phyloP scores from a whole-genome alignment of 1,140 invertebrate genomes.

The Lucilia sericata region DNA sequence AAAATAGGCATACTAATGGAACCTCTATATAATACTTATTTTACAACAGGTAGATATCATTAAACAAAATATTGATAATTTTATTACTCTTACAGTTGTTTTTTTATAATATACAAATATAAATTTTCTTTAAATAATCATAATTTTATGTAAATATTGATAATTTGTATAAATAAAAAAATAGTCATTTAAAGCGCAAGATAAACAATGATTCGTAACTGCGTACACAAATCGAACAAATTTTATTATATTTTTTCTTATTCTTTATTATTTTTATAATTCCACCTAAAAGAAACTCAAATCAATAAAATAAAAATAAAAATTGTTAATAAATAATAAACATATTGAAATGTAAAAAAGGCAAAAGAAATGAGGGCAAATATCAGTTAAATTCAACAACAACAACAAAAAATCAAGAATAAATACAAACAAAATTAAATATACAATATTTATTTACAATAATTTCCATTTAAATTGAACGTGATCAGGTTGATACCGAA shows the following conservation, averaged over 20 bases:
- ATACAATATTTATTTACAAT: constrained; percentile 41
- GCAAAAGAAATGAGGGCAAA: constrained; percentile 7
- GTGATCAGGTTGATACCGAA: constrained; percentile 30
- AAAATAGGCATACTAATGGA: neutral
- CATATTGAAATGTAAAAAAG: constrained; percentile 9
- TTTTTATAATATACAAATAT: neutral
- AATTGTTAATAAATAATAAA: constrained; percentile 22
- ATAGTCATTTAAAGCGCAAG: constrained; percentile 36
- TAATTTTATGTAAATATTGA: constrained; percentile 40
- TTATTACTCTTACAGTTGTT: neutral
- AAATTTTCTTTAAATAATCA: constrained; percentile 22
- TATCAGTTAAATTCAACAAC: neutral
- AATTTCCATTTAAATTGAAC: constrained; percentile 42
- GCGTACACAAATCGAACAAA: constrained; percentile 19
- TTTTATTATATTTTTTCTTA: neutral
- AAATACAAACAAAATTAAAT: neutral
- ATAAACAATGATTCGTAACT: constrained; percentile 37
- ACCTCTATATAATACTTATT: too few relatives aligned
- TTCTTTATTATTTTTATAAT: neutral
- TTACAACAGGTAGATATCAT: constrained; percentile 1
- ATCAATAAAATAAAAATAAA: neutral
- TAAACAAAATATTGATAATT: neutral
- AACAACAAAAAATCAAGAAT: too few relatives aligned
- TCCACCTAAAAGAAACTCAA: neutral
- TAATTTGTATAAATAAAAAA: constrained; percentile 38